These are phyloP conservation scores for Tillus elongatus DNA, from an alignment of 2,888 invertebrate genomes.

Conservation along the genomic window DNA sequence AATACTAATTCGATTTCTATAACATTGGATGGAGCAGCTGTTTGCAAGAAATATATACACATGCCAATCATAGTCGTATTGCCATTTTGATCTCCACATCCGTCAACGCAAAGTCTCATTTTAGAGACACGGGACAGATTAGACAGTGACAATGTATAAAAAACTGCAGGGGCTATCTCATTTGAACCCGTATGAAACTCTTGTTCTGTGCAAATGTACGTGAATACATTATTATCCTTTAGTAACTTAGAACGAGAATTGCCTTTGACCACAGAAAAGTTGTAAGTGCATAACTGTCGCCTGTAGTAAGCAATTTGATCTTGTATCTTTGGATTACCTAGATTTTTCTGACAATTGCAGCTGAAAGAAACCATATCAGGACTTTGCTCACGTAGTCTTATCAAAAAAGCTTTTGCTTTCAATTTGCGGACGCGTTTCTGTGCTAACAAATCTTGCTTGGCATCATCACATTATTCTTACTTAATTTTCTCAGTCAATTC, in stretches of 20 bases:
- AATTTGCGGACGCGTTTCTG: not conserved
- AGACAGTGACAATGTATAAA: not conserved
- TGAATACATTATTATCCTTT: conserved; percentile 12
- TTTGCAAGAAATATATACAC: not conserved
- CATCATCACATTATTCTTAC: not conserved
- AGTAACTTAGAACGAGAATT: conserved; percentile 10
- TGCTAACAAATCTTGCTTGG: not conserved
- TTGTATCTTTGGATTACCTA: conserved; percentile 6
- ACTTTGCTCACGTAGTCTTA: not conserved
- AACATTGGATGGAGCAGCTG: not conserved
- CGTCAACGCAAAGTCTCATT: conserved; percentile 1
- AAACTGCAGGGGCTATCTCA: conserved; percentile 29
- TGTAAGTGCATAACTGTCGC: conserved; percentile 17
- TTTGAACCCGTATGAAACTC: conserved; percentile 27
- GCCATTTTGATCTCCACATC: conserved; percentile 2
- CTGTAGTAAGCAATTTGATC: conserved; percentile 16
- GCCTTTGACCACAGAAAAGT: conserved; percentile 18
- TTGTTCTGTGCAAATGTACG: conserved; percentile 30
- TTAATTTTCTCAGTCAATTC: not conserved
- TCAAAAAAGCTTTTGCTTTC: not conserved
- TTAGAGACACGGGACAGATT: not conserved
- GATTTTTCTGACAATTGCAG: conserved; percentile 3
- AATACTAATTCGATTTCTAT: too few species aligned
- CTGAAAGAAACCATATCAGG: not conserved
- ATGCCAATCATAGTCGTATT: not conserved